Base-by-base conservation (phyloP, 2,888 invertebrate species). In the Mactromeris polynyma region DNA sequence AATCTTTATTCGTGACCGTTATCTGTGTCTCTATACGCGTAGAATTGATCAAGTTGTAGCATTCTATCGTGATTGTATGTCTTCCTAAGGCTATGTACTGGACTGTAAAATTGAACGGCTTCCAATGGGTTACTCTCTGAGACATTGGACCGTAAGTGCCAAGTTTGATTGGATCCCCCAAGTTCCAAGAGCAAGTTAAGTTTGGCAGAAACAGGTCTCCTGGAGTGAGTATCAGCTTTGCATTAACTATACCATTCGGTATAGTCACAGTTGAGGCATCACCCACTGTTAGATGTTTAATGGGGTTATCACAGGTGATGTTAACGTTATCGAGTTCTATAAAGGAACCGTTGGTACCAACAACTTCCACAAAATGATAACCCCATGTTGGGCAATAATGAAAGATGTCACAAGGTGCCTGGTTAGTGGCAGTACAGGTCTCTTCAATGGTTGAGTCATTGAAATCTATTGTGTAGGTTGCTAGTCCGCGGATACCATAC, bases 61-160 rank as follows among this genome's bases (percentile, higher is more conserved):
- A 94, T 6, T 87, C 79, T 0, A 91, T 83, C 26, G 89, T 89
- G 11, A 93, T 88, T 0, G 69, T 51, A 31, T 90, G 93, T 40
- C 88, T 86, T 19, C 94, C 94, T 11, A 93, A 82, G 0, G 93
- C 91, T 31, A 90, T 85, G 54, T 94, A 94, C 26, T 90, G 89
- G 77, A 90, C 91, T 4, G 85, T 78, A 64, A 89, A 89, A 21
- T 82, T n/a, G 78, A 90, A 86, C 14, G 93, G 93, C 2, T 69
- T 80, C 3, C 54, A 69, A 42, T 54, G 77, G 6, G 94, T 93
- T 0, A 94, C 89, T 64, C 87, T 89, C 64, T 91, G 89, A 14
- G 51, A 78, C 31, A 38, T 54, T 11, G 78, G 84, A n/a, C 78
- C 84, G 38, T 31, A 78, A 33, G 77, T 78, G 36, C 77, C 54